Evolutionary conservation across 2,888 invertebrate species (phyloP), one percentile per base, ranked within the genome.

Genomic region (Oscheius sp.): DNA sequence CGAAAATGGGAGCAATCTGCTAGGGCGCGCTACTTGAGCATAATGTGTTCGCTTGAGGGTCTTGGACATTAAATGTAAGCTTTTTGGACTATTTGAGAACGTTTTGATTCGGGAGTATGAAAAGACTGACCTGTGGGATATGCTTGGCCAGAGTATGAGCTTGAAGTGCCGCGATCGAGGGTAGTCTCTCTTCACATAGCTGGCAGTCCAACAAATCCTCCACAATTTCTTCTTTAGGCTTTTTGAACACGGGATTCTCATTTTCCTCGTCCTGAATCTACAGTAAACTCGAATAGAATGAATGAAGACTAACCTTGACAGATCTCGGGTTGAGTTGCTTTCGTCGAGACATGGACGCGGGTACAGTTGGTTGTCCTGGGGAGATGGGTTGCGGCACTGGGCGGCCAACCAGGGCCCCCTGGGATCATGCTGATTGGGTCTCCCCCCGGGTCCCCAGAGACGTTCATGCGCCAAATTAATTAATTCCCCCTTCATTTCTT

Each of bases 401-500:
- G 33, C 21, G 68, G 68, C 32, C 68, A 13, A 21, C 42, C 10
- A 9, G 2, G 37, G 55, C 68, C 68, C 68, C 68, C 68, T 68
- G 68, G 55, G 68, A 55, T n/a, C 9, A 4, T 32, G 55, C 55
- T 68, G 68, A 68, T 68, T 68, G 68, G 68, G 68, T 53, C 21
- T 32, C 35, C 68, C 68, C 55, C 11, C 21, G 11, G 2, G 13
- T 68, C 68, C 68, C 68, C 37, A 68, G 68, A 33, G 68, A 53
- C 37, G 32, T 3, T 9, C 35, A 53, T 53, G 35, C 68, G 68
- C 53, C 68, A 68, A 68, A 68, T 68, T 68, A 68, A 68, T 68
- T 68, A 68, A 68, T 68, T 68, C 68, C 68, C 68, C 68, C 68
- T 68, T 68, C 68, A 68, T 68, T 68, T 68, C 68, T 68, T 68